A percentile compares a stretch with the other conserved stretches of the same genome.
Evolutionary conservation across 2,113 vertebrate species (phyloP).

Genomic region (Acanthisitta chloris): DNA sequence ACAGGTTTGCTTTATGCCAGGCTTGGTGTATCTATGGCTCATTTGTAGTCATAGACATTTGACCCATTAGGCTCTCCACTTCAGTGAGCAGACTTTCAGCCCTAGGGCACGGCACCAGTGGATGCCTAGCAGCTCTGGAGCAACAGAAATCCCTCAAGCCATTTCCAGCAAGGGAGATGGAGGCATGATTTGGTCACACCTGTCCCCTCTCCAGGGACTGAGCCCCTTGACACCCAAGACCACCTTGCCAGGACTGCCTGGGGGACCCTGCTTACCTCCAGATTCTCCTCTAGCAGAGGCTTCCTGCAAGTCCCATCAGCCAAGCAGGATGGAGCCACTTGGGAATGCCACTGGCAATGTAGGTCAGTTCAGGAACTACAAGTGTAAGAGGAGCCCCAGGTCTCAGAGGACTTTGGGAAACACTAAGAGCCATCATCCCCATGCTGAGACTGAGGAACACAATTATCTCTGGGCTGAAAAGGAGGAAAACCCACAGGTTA

Average conservation of each 20-base stretch:
- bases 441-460: not conserved
- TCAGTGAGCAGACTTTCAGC: not conserved
- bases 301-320: accelerated
- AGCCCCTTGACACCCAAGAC: not conserved
- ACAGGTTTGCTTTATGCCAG: not conserved
- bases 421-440: not conserved
- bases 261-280: not conserved
- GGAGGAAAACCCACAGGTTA: not conserved
- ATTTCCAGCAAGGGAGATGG: not conserved
- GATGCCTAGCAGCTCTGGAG: not conserved
- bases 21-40: not conserved
- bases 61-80: not conserved
- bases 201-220: not conserved
- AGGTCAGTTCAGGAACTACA: not conserved
- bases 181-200: accelerated
- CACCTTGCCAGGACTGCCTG: accelerated
- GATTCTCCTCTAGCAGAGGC: not conserved
- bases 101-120: accelerated
- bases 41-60: not conserved
- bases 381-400: accelerated
- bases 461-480: not conserved
- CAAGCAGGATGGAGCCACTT: not conserved
- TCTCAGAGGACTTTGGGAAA: not conserved
- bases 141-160: not conserved
- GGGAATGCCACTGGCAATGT: not conserved